phyloP scores from a whole-genome alignment of 2,113 vertebrate species.

The Corvus cornix region DNA sequence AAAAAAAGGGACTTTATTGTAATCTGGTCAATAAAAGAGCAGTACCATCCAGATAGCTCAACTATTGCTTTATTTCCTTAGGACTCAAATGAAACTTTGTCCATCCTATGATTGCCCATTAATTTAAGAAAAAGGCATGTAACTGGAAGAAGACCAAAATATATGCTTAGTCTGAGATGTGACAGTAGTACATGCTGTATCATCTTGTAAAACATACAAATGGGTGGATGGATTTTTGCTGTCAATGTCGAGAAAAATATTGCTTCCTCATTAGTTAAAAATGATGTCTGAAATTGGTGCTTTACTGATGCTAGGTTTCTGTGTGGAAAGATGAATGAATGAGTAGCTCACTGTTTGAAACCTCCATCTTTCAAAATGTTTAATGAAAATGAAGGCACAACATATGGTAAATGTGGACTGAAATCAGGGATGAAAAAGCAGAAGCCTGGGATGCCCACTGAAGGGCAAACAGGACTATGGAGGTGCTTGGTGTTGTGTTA shows the following conservation, averaged over 20 bases:
- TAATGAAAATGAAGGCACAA: constrained; percentile 40
- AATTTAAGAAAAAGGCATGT: constrained; percentile 35
- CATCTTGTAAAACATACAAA: constrained; percentile 14
- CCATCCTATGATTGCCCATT: constrained; percentile 61
- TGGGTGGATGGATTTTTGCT: neutral
- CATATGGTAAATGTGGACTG: constrained; percentile 38
- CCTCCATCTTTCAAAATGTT: constrained; percentile 55
- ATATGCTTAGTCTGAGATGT: neutral
- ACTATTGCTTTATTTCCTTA: neutral
- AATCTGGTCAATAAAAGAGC: neutral
- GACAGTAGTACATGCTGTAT: neutral
- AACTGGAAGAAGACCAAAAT: constrained; percentile 2
- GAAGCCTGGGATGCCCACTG: neutral
- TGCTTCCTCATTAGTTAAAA: constrained; percentile 51
- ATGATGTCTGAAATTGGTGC: constrained; percentile 23
- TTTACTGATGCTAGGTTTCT: constrained; percentile 45
- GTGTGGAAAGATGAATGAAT: constrained; percentile 24
- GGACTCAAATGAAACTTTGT: constrained; percentile 34
- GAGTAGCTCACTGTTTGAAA: constrained; percentile 39
- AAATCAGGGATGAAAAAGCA: constrained; percentile 19
- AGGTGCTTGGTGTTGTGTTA: neutral
- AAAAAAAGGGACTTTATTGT: neutral
- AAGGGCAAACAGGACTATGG: neutral
- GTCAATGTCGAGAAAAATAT: neutral
- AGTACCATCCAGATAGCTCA: neutral